These are phyloP conservation scores for Drosophila atripex DNA, from an alignment of 2,888 invertebrate species.

Conservation along the genomic window DNA sequence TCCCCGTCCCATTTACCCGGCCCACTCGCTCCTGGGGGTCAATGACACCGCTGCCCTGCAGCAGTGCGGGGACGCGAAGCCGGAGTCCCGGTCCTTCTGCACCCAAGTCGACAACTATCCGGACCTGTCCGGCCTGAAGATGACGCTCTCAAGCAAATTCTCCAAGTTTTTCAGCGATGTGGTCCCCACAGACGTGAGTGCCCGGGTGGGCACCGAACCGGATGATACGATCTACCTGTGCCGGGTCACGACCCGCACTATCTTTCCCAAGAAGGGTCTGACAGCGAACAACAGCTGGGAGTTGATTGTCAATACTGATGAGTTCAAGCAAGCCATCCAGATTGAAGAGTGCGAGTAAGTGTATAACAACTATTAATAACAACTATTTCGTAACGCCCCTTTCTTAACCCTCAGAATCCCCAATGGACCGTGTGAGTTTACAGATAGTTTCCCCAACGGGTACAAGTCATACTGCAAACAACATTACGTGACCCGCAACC, in stretches of 20 bases:
- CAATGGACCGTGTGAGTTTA: conserved; percentile 83
- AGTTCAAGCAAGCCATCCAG: conserved; percentile 88
- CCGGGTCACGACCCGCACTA: conserved; percentile 82
- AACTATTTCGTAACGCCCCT: no score
- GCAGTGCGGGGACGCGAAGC: conserved; percentile 63
- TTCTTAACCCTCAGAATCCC: conserved; percentile 80
- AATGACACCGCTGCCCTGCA: conserved; percentile 29
- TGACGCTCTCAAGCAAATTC: conserved; percentile 67
- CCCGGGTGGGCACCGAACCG: conserved; percentile 83
- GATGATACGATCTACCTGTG: conserved; percentile 84
- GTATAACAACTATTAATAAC: no score
- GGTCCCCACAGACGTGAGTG: conserved; percentile 84
- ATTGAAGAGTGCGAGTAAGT: conserved; percentile 90
- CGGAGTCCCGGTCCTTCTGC: conserved; percentile 83
- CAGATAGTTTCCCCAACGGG: conserved; percentile 58
- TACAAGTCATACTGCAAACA: conserved; percentile 64
- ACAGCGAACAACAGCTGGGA: conserved; percentile 88
- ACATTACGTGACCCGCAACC: conserved; percentile 72
- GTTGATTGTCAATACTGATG: conserved; percentile 88
- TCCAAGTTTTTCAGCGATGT: conserved; percentile 81
- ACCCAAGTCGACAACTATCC: conserved; percentile 84
- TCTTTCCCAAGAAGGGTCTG: conserved; percentile 87
- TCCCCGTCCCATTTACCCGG: background rate
- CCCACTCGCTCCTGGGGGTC: background rate
- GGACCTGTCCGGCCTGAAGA: conserved; percentile 76